Percentiles rank a stretch among this genome's conserved stretches.
These are phyloP conservation scores for Cylas formicarius DNA, from an alignment of 1,140 invertebrate genomes.

Conservation along the genomic window DNA sequence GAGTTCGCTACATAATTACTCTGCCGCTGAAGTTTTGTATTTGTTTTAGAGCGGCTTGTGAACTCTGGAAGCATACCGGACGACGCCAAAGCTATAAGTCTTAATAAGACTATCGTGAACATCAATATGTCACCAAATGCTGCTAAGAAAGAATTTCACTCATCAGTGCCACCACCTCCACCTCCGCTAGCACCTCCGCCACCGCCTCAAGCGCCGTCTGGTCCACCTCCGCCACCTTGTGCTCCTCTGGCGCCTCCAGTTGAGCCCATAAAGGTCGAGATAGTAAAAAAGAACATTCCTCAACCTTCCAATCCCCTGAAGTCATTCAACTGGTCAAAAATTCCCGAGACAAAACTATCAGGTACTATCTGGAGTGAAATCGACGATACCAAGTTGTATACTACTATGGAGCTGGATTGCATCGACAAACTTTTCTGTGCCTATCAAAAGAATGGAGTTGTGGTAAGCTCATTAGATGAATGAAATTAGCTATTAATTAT, in stretches of 20 bases:
- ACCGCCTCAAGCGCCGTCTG: conserved; percentile 45
- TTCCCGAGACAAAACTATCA: conserved; percentile 78
- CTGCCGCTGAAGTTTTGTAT: background rate
- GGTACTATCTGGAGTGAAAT: conserved; percentile 93
- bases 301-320: conserved; percentile 88
- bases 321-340: conserved; percentile 96
- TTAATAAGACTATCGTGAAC: conserved; percentile 30
- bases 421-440: conserved; percentile 94
- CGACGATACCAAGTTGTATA: conserved; percentile 88
- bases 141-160: conserved; percentile 43
- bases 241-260: conserved; percentile 51
- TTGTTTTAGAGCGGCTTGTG: conserved; percentile 63
- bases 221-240: conserved; percentile 45
- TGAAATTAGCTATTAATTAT: conserved; percentile 10
- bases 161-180: conserved; percentile 50
- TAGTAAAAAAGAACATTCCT: conserved; percentile 69
- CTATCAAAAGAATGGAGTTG: conserved; percentile 84
- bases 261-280: conserved; percentile 47
- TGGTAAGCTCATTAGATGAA: conserved; percentile 45
- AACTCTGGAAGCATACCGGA: conserved; percentile 84
- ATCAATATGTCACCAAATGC: conserved; percentile 30
- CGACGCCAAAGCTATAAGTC: conserved; percentile 70
- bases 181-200: conserved; percentile 51
- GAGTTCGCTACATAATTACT: background rate
- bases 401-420: conserved; percentile 82